phyloP scores from a whole-genome alignment of 2,888 invertebrate species.

The Nowickia ferox region DNA sequence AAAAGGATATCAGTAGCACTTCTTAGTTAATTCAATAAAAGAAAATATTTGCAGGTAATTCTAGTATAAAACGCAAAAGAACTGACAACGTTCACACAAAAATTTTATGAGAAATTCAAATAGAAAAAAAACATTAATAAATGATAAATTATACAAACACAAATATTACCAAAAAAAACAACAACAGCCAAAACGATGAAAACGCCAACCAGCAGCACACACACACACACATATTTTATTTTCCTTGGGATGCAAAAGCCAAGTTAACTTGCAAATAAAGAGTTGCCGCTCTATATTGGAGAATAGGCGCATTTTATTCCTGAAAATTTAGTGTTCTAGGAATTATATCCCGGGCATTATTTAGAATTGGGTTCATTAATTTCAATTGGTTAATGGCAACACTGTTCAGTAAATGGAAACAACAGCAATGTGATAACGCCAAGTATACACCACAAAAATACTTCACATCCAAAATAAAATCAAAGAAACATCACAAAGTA shows the following conservation, averaged over 20 bases:
- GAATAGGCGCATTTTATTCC: too few relatives aligned
- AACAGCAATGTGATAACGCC: not conserved
- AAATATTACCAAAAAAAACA: too few relatives aligned
- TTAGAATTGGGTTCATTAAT: too few relatives aligned
- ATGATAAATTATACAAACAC: constrained; percentile 58
- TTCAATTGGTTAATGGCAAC: not conserved
- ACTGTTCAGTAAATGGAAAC: not conserved
- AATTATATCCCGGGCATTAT: too few relatives aligned
- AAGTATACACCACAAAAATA: not conserved
- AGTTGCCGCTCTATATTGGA: not conserved
- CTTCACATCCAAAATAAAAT: not conserved
- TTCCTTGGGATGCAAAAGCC: constrained; percentile 26
- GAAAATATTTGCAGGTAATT: not conserved
- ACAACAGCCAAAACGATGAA: constrained; percentile 10
- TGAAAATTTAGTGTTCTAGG: too few relatives aligned
- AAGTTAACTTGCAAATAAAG: constrained; percentile 4
- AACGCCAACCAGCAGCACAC: constrained; percentile 1
- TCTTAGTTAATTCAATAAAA: not conserved
- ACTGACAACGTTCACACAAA: not conserved
- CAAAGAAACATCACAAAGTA: constrained; percentile 48
- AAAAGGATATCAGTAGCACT: not conserved
- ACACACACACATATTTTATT: not conserved
- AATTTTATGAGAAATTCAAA: constrained; percentile 14
- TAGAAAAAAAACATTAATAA: constrained; percentile 35
- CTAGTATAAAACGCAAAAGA: not conserved